Evolutionary conservation across 2,888 invertebrate genomes (phyloP).

Genomic region (Boloria euphrosyne): DNA sequence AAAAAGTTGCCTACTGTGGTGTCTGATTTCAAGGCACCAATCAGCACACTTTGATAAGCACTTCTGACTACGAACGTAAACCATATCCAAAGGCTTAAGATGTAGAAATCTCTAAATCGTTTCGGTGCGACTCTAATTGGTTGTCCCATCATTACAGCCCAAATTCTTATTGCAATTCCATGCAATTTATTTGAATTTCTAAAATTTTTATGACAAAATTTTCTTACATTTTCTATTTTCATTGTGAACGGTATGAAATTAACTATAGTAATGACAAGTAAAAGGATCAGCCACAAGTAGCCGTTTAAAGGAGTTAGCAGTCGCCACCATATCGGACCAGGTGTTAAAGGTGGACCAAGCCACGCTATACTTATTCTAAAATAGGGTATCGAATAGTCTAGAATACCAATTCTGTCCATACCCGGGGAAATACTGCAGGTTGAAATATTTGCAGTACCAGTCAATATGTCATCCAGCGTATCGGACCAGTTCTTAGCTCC

Average conservation of each 20-base stretch:
- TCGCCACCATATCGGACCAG: conserved; percentile 61
- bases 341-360: conserved; percentile 60
- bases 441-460: conserved; percentile 61
- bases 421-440: conserved; percentile 62
- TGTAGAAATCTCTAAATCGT: conserved; percentile 66
- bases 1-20: conserved; percentile 55
- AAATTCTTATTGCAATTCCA: conserved; percentile 56
- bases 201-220: conserved; percentile 55
- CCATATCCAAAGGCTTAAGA: conserved; percentile 65
- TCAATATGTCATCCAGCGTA: conserved; percentile 62
- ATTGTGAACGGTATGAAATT: conserved; percentile 56
- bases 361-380: conserved; percentile 62
- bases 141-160: conserved; percentile 66
- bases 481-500: conserved; percentile 63
- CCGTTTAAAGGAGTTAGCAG: conserved; percentile 63
- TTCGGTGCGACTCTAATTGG: conserved; percentile 57
- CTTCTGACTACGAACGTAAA: conserved; percentile 67
- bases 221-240: conserved; percentile 51
- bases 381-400: conserved; percentile 64
- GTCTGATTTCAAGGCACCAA: conserved; percentile 65
- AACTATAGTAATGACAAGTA: conserved; percentile 55
- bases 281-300: conserved; percentile 60
- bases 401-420: conserved; percentile 53
- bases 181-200: conserved; percentile 54
- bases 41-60: conserved; percentile 68